Evolutionary conservation across 2,797 vertebrate genomes (phyloP), one percentile per base, ranked within the genome.

Genomic region (Mus minutoides): DNA sequence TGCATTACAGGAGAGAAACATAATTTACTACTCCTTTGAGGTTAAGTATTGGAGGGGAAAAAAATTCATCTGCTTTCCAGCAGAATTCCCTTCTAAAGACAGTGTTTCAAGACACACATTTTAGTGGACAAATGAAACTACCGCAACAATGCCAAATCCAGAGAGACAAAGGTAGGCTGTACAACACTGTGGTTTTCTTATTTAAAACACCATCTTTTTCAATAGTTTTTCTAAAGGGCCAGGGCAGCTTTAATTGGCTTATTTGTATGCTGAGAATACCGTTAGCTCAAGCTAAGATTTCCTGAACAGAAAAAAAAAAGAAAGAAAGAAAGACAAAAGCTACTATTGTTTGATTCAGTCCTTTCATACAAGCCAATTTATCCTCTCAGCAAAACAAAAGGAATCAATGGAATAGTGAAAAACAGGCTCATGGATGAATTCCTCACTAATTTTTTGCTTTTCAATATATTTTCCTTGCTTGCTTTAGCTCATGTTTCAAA

Each of bases 311-410:
- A 62, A 85, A 71, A 60, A 40, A 94, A 91, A 40, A 69, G 62
- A 54, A 40, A 37, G 78, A 79, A 96, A 49, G 10, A 49, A 49
- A 49, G 49, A 84, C 40, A 67, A 22, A 83, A 67, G 43, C 43
- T 85, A 94, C 82, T 69, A 92, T 49, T 86, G 54, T 92, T 86
- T 92, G 34, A 88, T 76, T 94, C 71, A 89, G 75, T 43, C 92
- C 92, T 95, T 91, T 85, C 76, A 84, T 60, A 88, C 88, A 14
- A 92, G 86, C 16, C 69, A 94, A 87, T 92, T 26, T 92, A 49
- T 78, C 75, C 78, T 93, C 77, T 94, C 84, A 91, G 86, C 37
- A 77, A 88, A 97, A 96, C 94, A 95, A 97, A 96, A 96, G 52
- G 37, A 82, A 90, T 88, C 95, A 89, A 88, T 49, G 80, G 2